These are phyloP conservation scores for Oceanodroma leucorhoa DNA, from an alignment of 2,797 vertebrate species.

Conservation along the genomic window DNA sequence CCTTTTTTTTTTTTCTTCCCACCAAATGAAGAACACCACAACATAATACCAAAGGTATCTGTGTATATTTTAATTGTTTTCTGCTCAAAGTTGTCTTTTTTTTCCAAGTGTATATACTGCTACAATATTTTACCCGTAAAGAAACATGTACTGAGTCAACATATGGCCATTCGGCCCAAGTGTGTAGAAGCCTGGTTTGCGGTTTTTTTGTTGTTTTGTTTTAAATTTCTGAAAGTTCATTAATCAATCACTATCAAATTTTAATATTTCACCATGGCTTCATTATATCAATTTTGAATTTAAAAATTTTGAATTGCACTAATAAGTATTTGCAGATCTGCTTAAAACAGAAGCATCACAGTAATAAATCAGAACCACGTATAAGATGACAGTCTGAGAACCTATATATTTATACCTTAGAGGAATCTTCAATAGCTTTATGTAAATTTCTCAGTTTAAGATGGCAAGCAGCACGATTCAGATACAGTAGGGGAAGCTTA, in stretches of 20 bases:
- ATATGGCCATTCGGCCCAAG: neutral
- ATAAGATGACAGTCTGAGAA: neutral
- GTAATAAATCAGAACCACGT: neutral
- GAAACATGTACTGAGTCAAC: neutral
- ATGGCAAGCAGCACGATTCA: constrained; percentile 94
- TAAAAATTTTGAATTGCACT: neutral
- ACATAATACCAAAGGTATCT: neutral
- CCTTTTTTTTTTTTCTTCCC: neutral
- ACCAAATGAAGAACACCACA: neutral
- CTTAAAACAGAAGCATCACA: neutral
- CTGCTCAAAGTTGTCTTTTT: neutral
- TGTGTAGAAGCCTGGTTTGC: neutral
- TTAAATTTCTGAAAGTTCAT: neutral
- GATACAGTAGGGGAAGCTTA: constrained; percentile 82
- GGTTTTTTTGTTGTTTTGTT: neutral
- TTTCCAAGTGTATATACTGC: neutral
- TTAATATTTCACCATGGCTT: neutral
- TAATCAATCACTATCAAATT: neutral
- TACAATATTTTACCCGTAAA: neutral
- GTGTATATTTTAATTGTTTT: neutral
- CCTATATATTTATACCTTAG: constrained; percentile 77
- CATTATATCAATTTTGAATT: neutral
- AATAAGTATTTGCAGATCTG: neutral
- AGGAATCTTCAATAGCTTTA: constrained; percentile 90
- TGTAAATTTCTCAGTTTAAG: constrained; percentile 91